These are phyloP conservation scores for Bombus ignitus DNA, from an alignment of 1,140 invertebrate genomes.

Conservation along the genomic window DNA sequence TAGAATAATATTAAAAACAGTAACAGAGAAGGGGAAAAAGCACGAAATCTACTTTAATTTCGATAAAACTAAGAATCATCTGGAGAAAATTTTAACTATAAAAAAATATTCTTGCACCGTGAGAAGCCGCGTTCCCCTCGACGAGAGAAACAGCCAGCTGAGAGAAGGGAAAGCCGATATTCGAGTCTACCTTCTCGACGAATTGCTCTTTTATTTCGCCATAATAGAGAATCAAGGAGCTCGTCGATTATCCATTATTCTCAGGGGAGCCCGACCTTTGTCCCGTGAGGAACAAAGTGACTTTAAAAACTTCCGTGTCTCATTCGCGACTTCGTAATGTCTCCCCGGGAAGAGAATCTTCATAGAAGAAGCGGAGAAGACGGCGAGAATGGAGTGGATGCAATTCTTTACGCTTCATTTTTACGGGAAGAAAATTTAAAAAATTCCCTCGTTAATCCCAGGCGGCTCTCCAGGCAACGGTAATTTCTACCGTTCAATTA, in stretches of 20 bases:
- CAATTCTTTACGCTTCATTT: conserved; percentile 39
- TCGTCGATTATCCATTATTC: conserved; percentile 76
- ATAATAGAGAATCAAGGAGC: conserved; percentile 70
- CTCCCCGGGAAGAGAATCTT: not conserved
- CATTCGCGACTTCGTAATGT: conserved; percentile 57
- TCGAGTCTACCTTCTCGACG: conserved; percentile 59
- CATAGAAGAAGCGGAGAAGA: not conserved
- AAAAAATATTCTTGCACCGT: conserved; percentile 21
- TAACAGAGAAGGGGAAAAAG: not conserved
- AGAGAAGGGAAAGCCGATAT: conserved; percentile 60
- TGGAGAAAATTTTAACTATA: conserved; percentile 10
- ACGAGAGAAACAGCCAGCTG: conserved; percentile 27
- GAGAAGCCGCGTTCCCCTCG: conserved; percentile 16
- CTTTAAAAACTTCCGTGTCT: conserved; percentile 71
- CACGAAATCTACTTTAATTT: too few species aligned
- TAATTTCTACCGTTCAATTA: conserved; percentile 25
- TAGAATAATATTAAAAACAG: not conserved
- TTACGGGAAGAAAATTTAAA: conserved; percentile 27
- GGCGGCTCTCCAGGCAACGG: too few species aligned
- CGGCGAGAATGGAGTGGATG: not conserved
- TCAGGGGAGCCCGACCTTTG: conserved; percentile 72
- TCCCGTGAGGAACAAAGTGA: conserved; percentile 65
- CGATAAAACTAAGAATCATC: not conserved
- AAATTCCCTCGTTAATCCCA: conserved; percentile 33
- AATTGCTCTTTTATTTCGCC: conserved; percentile 66